These are phyloP conservation scores for Hemicrepidius hirtus DNA, from an alignment of 2,888 invertebrate genomes.

Conservation along the genomic window DNA sequence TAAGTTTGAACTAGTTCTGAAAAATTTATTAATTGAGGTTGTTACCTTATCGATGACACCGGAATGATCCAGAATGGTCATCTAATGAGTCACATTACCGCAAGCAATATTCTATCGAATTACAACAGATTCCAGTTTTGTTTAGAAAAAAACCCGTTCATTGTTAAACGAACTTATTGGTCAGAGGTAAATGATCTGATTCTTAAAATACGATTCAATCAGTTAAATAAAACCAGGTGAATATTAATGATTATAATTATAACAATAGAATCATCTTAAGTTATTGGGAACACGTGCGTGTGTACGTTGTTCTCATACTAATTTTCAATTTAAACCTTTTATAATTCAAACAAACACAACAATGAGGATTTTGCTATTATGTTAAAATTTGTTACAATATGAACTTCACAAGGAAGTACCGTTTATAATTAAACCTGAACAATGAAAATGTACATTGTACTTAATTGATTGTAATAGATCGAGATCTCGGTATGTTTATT, in stretches of 20 bases:
- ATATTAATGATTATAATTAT: conserved; percentile 4
- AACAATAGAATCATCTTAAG: background rate
- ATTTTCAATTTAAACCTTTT: background rate
- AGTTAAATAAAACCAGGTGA: conserved; percentile 14
- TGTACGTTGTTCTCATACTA: background rate
- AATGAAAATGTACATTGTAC: too few species aligned
- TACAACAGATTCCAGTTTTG: conserved; percentile 23
- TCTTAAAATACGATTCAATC: background rate
- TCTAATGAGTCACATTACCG: conserved; percentile 2
- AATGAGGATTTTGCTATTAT: too few species aligned
- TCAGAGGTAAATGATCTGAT: conserved; percentile 12
- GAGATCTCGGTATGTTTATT: too few species aligned
- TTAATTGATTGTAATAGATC: too few species aligned
- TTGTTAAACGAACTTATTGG: conserved; percentile 1
- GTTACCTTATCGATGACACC: conserved; percentile 12
- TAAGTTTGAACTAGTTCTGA: background rate
- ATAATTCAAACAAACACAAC: too few species aligned
- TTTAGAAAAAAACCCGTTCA: conserved; percentile 10
- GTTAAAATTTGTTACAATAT: too few species aligned
- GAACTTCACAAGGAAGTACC: too few species aligned
- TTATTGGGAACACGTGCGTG: background rate
- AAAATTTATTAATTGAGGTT: background rate
- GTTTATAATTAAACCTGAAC: too few species aligned
- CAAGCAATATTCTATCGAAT: conserved; percentile 3
- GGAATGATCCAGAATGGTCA: background rate